These are phyloP conservation scores for Solea senegalensis DNA, from an alignment of 2,113 vertebrate species.

Conservation along the genomic window DNA sequence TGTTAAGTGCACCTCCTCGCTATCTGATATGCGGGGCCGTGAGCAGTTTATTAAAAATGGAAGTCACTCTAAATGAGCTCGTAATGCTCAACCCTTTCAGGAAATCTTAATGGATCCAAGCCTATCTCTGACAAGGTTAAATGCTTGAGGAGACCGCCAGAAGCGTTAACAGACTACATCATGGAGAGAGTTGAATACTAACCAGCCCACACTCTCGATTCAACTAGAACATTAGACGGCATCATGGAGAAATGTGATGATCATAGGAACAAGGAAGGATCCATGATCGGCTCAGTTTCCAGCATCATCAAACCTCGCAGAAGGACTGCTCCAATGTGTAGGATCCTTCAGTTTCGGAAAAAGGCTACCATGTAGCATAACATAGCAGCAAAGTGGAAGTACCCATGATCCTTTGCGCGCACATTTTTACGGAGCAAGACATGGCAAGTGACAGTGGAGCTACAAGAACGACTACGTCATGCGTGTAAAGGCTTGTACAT, in stretches of 20 bases:
- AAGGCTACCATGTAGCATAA: too few species aligned
- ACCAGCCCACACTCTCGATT: slow-evolving; percentile 28
- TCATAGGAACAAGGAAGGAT: too few species aligned
- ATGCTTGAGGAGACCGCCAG: slow-evolving; percentile 61
- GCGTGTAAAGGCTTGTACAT: too few species aligned
- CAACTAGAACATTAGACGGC: slow-evolving; percentile 21
- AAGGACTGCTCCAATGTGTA: too few species aligned
- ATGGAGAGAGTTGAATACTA: slow-evolving; percentile 62
- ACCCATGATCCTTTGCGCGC: too few species aligned
- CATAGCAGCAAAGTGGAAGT: too few species aligned
- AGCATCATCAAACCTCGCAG: too few species aligned
- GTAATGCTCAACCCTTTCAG: slow-evolving; percentile 75
- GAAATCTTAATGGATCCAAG: slow-evolving; percentile 75
- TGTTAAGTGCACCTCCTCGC: slow-evolving; percentile 68
- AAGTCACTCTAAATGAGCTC: slow-evolving; percentile 80
- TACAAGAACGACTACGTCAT: too few species aligned
- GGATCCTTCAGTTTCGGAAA: too few species aligned
- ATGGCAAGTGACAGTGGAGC: too few species aligned
- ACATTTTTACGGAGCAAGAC: too few species aligned
- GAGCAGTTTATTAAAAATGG: slow-evolving; percentile 84
- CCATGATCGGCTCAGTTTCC: too few species aligned
- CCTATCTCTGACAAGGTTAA: slow-evolving; percentile 82
- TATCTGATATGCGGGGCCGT: slow-evolving; percentile 73
- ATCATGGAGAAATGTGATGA: background rate
- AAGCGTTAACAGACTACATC: slow-evolving; percentile 65